A percentile compares a stretch with the other conserved stretches of the same genome.
phyloP scores from a whole-genome alignment of 2,888 invertebrate genomes.

The Parelbella ahira region DNA sequence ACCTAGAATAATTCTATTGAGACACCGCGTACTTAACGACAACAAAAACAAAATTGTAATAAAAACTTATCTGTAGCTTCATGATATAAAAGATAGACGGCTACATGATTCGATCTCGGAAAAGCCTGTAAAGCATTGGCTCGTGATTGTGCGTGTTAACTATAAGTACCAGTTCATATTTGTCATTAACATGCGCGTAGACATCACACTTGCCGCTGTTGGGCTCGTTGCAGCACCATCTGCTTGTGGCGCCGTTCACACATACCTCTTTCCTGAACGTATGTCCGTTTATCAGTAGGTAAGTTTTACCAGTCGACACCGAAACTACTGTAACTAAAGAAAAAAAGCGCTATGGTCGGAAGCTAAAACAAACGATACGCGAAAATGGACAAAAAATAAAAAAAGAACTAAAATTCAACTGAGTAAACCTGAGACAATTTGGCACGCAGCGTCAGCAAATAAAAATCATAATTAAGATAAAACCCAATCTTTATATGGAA shows the following conservation, averaged over 20 bases:
- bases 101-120: constrained; percentile 56
- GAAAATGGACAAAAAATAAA: too few species aligned
- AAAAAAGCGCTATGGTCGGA: constrained; percentile 24
- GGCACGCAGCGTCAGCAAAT: too few species aligned
- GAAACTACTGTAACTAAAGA: constrained; percentile 60
- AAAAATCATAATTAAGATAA: too few species aligned
- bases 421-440: too few species aligned
- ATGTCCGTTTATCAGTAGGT: constrained; percentile 61
- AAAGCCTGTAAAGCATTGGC: constrained; percentile 52
- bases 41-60: constrained; percentile 22
- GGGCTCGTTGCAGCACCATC: constrained; percentile 59
- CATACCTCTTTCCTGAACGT: constrained; percentile 52
- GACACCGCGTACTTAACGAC: constrained; percentile 9
- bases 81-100: too few species aligned
- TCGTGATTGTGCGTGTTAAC: constrained; percentile 56
- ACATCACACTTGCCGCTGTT: constrained; percentile 51
- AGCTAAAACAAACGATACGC: background rate
- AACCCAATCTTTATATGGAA: too few species aligned
- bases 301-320: constrained; percentile 52
- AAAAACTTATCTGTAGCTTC: background rate
- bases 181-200: constrained; percentile 55
- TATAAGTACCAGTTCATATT: constrained; percentile 52
- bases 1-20: constrained; percentile 11
- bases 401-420: too few species aligned
- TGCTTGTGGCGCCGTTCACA: constrained; percentile 43